phyloP scores from a whole-genome alignment of 2,113 vertebrate genomes.

The Spilogale gracilis region DNA sequence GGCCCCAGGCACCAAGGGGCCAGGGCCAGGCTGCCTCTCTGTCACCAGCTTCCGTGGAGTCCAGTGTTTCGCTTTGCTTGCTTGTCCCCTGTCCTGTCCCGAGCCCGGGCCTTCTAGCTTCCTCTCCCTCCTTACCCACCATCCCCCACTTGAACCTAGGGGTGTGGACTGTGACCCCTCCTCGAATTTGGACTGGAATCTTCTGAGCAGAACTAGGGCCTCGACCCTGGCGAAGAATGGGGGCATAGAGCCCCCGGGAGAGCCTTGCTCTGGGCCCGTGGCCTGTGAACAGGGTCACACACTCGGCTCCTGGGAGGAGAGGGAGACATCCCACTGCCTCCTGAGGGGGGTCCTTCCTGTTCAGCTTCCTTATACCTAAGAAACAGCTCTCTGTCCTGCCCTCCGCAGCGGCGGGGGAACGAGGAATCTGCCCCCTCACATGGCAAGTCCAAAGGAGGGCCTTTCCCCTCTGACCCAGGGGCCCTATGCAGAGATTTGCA shows the following conservation, averaged over 20 bases:
- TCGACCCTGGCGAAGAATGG: background rate
- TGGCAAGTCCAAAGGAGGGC: background rate
- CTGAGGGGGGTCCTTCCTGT: background rate
- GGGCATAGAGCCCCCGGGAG: background rate
- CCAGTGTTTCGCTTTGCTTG: slow-evolving; percentile 73
- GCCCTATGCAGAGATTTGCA: slow-evolving; percentile 74
- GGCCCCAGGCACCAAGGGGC: background rate
- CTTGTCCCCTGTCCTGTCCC: slow-evolving; percentile 67
- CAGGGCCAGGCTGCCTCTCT: background rate
- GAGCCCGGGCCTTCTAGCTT: slow-evolving; percentile 52
- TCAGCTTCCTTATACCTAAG: background rate
- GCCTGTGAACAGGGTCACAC: background rate
- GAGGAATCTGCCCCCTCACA: background rate
- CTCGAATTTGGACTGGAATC: slow-evolving; percentile 10
- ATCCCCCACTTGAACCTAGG: slow-evolving; percentile 5
- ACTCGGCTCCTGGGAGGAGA: background rate
- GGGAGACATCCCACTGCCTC: background rate
- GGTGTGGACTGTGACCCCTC: slow-evolving; percentile 21
- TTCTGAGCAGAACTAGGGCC: slow-evolving; percentile 45
- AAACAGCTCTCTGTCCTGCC: background rate
- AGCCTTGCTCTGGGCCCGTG: background rate
- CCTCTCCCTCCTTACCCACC: slow-evolving; percentile 29
- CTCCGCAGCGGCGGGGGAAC: background rate
- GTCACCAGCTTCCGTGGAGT: slow-evolving; percentile 57
- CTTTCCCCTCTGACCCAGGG: background rate